Percentiles rank a stretch among this genome's conserved stretches.
These are phyloP conservation scores for Chloropsis hardwickii DNA, from an alignment of 2,113 vertebrate species.

Conservation along the genomic window DNA sequence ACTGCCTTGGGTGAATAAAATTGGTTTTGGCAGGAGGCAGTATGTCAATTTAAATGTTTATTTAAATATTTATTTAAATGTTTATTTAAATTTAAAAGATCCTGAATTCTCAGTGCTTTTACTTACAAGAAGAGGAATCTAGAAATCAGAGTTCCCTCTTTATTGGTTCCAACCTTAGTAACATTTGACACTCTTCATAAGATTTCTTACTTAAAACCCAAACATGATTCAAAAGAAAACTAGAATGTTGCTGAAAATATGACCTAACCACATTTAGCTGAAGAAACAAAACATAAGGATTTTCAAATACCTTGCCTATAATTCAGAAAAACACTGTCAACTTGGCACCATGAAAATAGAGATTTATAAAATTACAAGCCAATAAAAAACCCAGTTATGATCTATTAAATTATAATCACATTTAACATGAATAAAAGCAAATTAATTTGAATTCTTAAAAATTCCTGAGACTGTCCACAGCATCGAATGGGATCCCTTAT, in stretches of 20 bases:
- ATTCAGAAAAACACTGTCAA: background rate
- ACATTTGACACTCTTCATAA: background rate
- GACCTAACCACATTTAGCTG: background rate
- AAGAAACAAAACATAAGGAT: background rate
- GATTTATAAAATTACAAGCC: background rate
- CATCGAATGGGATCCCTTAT: background rate
- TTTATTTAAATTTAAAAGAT: too few relatives aligned
- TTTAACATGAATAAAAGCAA: background rate
- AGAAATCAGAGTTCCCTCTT: slow-evolving; percentile 16
- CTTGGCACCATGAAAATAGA: background rate
- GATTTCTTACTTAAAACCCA: slow-evolving; percentile 20
- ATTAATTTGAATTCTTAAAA: background rate
- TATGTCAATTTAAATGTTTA: background rate
- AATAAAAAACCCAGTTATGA: background rate
- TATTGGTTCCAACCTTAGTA: background rate
- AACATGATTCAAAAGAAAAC: slow-evolving; percentile 26
- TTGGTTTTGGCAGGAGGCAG: background rate
- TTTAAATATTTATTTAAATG: background rate
- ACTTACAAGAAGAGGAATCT: background rate
- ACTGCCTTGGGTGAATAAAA: background rate
- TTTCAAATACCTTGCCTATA: background rate
- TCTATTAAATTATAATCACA: background rate
- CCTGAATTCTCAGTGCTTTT: background rate
- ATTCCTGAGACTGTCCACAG: background rate
- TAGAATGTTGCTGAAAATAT: background rate